These are phyloP conservation scores for Homalodisca vitripennis DNA, from an alignment of 1,140 invertebrate species.

Conservation along the genomic window DNA sequence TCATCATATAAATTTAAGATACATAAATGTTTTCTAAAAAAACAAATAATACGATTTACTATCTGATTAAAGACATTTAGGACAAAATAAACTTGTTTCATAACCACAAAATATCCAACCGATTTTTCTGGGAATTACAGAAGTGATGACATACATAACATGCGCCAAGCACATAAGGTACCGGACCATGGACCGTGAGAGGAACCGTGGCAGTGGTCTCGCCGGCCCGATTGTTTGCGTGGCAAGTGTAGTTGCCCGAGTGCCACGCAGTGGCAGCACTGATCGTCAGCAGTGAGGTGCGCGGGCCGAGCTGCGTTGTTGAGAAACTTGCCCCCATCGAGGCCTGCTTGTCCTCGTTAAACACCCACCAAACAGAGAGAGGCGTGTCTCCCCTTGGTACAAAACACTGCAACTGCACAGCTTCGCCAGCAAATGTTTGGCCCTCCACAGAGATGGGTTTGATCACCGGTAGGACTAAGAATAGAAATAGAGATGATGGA, in stretches of 20 bases:
- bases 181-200: conserved; percentile 42
- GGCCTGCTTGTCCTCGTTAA: conserved; percentile 44
- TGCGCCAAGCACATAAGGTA: no score
- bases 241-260: conserved; percentile 43
- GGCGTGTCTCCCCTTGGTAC: conserved; percentile 40
- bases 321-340: conserved; percentile 44
- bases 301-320: conserved; percentile 36
- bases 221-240: conserved; percentile 39
- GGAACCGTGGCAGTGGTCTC: conserved; percentile 35
- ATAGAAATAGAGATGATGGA: no score
- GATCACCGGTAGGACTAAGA: conserved; percentile 60
- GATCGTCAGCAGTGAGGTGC: conserved; percentile 39
- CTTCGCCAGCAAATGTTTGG: conserved; percentile 56
- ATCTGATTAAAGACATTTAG: no score
- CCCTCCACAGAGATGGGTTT: conserved; percentile 57
- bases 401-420: conserved; percentile 47
- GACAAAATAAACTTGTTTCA: no score
- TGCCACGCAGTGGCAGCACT: conserved; percentile 42
- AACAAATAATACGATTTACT: no score
- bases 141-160: no score
- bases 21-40: no score
- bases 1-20: no score
- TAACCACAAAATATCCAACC: no score
- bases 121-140: no score
- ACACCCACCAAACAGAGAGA: conserved; percentile 37